Base-by-base conservation (phyloP, 2,888 invertebrate species). In the Trachelus troglodyta region DNA sequence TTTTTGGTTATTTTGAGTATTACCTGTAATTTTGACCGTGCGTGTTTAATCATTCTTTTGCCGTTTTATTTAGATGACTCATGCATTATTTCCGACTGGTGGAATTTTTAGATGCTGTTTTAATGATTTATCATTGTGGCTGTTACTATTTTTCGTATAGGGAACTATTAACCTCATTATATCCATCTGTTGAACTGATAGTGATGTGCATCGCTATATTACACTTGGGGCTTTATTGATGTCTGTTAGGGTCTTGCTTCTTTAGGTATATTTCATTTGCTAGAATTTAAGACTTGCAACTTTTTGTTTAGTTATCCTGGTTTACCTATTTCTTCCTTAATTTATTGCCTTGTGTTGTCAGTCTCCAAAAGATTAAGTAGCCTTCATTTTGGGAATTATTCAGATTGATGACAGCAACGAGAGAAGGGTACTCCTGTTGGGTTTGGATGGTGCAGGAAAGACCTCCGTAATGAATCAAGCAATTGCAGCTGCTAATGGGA, bases 391-490 rank as follows among this genome's bases (percentile, higher is more conserved):
- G 37, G 34, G 76, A 56, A 56, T 56, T 23, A 56, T 83, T 76
- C 78, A 92, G 92, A 85, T 92, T 76, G 91, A 92, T 81, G 92
- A 92, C 75, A 89, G 82, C 75, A 89, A 89, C 23, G 91, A 92
- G 79, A 89, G 87, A 76, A 88, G 90, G 81, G 88, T 92, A 4
- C 84, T 92, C 9, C 88, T 92, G 4, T 83, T 92, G 79, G 92
- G 92, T 4, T 84, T 92, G 82, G 89, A 90, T 77, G 87, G 88
- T 35, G 88, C 91, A 73, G 92, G 92, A 69, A 92, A 92, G 83
- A 92, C 91, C 9, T 90, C 91, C 3, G 85, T 92, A 30, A 88
- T 92, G 84, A 87, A 90, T 77, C 91, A 91, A 84, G 86, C 88
- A 6, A 86, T 85, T n/a, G 86, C 89, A 12, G 86, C 85, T 23